A percentile compares a stretch with the other conserved stretches of the same genome.
Evolutionary conservation across 2,797 vertebrate species (phyloP).

Genomic region (Cheracebus regulus): DNA sequence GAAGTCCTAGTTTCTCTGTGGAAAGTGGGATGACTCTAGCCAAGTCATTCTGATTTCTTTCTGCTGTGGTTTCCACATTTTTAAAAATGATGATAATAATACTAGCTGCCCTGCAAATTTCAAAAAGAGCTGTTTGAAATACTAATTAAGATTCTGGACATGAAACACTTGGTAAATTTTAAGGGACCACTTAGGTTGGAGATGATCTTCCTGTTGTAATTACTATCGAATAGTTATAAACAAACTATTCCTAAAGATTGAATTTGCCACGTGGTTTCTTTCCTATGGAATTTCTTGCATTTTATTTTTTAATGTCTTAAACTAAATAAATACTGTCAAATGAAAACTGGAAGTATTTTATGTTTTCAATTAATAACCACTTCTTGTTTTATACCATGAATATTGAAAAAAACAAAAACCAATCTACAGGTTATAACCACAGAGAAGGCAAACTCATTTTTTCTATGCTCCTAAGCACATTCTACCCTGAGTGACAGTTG

Average conservation of each 20-base stretch:
- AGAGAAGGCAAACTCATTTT: constrained; percentile 53
- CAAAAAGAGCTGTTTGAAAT: background rate
- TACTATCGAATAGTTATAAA: background rate
- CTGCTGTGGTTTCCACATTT: background rate
- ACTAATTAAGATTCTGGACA: background rate
- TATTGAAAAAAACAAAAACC: background rate
- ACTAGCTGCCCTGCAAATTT: background rate
- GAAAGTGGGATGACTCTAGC: background rate
- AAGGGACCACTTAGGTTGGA: background rate
- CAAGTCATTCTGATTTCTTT: background rate
- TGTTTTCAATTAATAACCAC: background rate
- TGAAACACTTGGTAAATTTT: background rate
- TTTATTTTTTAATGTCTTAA: constrained; percentile 30
- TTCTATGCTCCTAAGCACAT: background rate
- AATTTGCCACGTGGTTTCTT: background rate
- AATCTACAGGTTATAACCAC: background rate
- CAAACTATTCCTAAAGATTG: background rate
- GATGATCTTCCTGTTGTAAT: background rate
- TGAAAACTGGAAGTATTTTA: background rate
- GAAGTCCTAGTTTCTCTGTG: background rate
- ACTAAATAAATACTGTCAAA: background rate
- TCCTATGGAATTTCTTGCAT: background rate
- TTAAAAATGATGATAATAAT: background rate
- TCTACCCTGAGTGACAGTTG: background rate
- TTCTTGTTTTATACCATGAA: constrained; percentile 7